These are phyloP conservation scores for Apamea sordens DNA, from an alignment of 2,888 invertebrate species.

Conservation along the genomic window DNA sequence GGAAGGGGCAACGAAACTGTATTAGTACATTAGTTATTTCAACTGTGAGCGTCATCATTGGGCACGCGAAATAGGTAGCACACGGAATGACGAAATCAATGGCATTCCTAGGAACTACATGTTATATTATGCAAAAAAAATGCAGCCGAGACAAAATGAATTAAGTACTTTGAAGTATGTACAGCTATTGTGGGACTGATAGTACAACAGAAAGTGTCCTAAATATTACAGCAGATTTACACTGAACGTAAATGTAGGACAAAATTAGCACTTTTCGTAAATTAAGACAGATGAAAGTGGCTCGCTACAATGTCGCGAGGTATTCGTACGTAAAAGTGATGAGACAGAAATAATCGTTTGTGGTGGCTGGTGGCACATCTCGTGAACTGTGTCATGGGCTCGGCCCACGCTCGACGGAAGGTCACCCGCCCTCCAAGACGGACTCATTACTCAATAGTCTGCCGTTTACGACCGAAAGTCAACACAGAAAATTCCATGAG, in stretches of 20 bases:
- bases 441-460: constrained; percentile 79
- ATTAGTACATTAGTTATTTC: constrained; percentile 53
- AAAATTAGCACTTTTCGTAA: constrained; percentile 26
- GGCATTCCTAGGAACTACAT: background rate
- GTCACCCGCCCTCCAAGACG: constrained; percentile 82
- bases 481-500: constrained; percentile 65
- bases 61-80: constrained; percentile 27
- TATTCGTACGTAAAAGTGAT: constrained; percentile 77
- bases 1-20: constrained; percentile 48
- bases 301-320: constrained; percentile 40
- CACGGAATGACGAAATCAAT: background rate
- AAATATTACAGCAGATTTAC: constrained; percentile 11
- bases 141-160: background rate
- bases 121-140: background rate
- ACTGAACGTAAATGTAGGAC: constrained; percentile 8
- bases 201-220: background rate
- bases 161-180: background rate
- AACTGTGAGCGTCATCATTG: constrained; percentile 33
- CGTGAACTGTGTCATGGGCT: constrained; percentile 89
- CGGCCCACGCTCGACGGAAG: constrained; percentile 87
- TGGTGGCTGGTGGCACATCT: constrained; percentile 80
- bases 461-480: constrained; percentile 72
- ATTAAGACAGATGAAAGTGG: constrained; percentile 24
- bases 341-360: constrained; percentile 85
- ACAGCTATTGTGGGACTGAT: background rate